phyloP scores from a whole-genome alignment of 2,113 vertebrate species.

The Alces alces region DNA sequence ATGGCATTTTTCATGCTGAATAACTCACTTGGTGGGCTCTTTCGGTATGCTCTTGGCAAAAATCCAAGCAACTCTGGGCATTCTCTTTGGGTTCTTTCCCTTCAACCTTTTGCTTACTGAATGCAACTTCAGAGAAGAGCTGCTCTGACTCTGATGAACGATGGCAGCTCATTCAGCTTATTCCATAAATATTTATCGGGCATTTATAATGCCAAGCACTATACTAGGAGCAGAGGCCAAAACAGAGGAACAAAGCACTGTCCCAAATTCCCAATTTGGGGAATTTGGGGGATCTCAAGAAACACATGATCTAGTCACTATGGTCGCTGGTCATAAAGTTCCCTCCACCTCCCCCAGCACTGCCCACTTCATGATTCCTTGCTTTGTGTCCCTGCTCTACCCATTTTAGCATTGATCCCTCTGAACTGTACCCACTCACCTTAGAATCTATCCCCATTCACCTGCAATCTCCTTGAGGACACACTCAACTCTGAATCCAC shows the following conservation, averaged over 20 bases:
- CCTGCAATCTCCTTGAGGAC: neutral
- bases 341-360: neutral
- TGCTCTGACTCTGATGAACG: neutral
- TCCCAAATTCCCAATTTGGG: neutral
- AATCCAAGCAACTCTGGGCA: conserved; percentile 52
- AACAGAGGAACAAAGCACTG: rapidly evolving
- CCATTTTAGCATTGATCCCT: neutral
- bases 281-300: neutral
- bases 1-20: conserved; percentile 60
- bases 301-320: neutral
- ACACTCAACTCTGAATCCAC: neutral
- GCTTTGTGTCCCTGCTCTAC: neutral
- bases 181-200: neutral
- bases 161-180: neutral
- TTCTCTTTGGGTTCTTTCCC: conserved; percentile 58
- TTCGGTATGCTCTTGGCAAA: conserved; percentile 72
- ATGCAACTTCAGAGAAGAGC: conserved; percentile 57
- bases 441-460: neutral
- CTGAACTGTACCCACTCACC: neutral
- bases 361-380: neutral
- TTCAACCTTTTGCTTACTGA: conserved; percentile 66
- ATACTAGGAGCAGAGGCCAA: neutral
- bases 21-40: conserved; percentile 63
- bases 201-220: neutral
- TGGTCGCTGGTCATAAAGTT: neutral